phyloP scores from a whole-genome alignment of 2,113 vertebrate species.

The Chaetura pelagica region DNA sequence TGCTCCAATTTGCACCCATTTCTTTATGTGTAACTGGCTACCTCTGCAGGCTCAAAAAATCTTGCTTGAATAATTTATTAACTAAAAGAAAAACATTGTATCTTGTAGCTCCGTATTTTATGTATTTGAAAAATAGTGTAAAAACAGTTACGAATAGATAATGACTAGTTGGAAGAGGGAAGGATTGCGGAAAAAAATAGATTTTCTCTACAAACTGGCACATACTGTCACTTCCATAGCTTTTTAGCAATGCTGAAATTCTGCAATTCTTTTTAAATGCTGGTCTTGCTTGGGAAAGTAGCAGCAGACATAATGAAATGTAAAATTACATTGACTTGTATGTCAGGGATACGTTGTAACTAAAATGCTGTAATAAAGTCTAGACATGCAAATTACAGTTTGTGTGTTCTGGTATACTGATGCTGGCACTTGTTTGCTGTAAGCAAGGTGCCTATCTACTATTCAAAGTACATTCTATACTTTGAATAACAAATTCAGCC shows the following conservation, averaged over 20 bases:
- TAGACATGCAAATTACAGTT: slow-evolving; percentile 29
- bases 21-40: not conserved
- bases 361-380: slow-evolving; percentile 31
- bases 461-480: not conserved
- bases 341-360: not conserved
- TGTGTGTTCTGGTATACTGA: not conserved
- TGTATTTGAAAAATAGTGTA: not conserved
- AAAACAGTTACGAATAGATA: not conserved
- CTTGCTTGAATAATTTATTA: not conserved
- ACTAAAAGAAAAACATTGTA: not conserved
- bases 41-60: not conserved
- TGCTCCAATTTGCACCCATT: too few species aligned
- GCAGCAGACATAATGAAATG: not conserved
- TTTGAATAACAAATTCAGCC: not conserved
- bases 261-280: not conserved
- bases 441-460: not conserved
- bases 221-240: not conserved
- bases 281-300: not conserved
- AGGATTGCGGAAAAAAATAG: not conserved
- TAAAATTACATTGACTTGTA: not conserved
- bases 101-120: not conserved
- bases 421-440: not conserved
- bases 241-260: not conserved
- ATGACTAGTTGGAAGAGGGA: not conserved
- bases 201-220: not conserved